Base-by-base conservation (phyloP, 2,888 invertebrate genomes). In the Candidula unifasciata region DNA sequence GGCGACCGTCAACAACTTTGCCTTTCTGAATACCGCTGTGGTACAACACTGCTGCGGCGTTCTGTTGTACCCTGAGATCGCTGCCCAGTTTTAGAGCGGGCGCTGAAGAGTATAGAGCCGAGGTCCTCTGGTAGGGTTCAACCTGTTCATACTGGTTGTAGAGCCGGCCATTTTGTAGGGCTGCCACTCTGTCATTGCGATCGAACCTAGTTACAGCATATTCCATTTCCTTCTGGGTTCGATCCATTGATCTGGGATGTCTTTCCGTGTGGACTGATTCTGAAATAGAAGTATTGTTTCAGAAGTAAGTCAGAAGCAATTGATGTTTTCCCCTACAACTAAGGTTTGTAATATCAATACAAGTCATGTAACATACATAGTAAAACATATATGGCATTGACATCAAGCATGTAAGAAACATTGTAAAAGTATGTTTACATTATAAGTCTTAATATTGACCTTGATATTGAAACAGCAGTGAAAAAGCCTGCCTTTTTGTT, bases 1-100 rank as follows among this genome's bases (percentile, higher is more conserved):
- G 77, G 24, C 44, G 68, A 24, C 83, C 83, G n/a, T 83, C 57
- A 0, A 57, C 33, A 52, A 83, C 37, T n/a, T 57, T 68, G 1
- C 69, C 57, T 16, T 77, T 83, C 3, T 77, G 37, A 6, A 13
- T 0, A 16, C 30, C 54, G 69, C 35, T 64, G 37, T 83, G 57
- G 10, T 69, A 27, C 21, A 52, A 35, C n/a, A 83, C 35, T 0
- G 83, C 83, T 27, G 77, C 44, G 0, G 69, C 52, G 33, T 83
- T 83, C 35, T 83, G 83, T 5, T 69, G 33, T 1, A 13, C 60
- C 27, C 37, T 77, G 35, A 13, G 37, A 24, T 35, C 78, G 77
- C 33, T 44, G 8, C 35, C 18, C 44, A 10, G 44, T 44, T 44
- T 13, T 44, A 10, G 44, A 13, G 44, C 2, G 2, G 44, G 8